These are phyloP conservation scores for Kradibia gibbosae DNA, from an alignment of 1,140 invertebrate species.

Conservation along the genomic window DNA sequence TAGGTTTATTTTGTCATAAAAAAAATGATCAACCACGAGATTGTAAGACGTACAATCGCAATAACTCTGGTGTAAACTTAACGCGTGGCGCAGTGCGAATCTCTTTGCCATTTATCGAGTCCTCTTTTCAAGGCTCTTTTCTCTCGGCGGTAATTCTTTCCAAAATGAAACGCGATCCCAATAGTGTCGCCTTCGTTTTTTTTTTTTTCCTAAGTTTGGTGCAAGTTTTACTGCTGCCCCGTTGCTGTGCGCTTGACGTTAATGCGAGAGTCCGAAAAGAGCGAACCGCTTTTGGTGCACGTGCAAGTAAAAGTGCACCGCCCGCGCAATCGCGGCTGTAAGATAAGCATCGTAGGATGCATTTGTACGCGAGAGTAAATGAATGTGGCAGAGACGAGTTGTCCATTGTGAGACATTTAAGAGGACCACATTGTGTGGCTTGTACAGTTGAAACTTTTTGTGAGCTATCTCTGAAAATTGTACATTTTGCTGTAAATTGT, in stretches of 20 bases:
- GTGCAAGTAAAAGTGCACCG: not conserved
- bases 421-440: slow-evolving; percentile 7
- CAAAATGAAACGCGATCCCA: not conserved
- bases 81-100: slow-evolving; percentile 6
- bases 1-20: not conserved
- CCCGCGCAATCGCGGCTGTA: too few species aligned
- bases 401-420: slow-evolving; percentile 25
- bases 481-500: slow-evolving; percentile 65
- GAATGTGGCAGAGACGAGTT: slow-evolving; percentile 32
- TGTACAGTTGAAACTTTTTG: slow-evolving; percentile 43
- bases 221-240: slow-evolving; percentile 38
- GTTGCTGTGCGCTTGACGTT: slow-evolving; percentile 46
- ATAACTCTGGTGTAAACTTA: slow-evolving; percentile 13
- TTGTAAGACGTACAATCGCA: slow-evolving; percentile 25
- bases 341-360: slow-evolving; percentile 5
- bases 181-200: slow-evolving; percentile 26
- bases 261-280: slow-evolving; percentile 25
- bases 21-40: slow-evolving; percentile 15
- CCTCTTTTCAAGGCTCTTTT: slow-evolving; percentile 28
- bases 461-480: slow-evolving; percentile 56
- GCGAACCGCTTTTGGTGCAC: slow-evolving; percentile 54
- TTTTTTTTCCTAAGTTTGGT: slow-evolving; percentile 45
- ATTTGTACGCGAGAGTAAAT: slow-evolving; percentile 28
- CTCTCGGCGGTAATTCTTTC: slow-evolving; percentile 23
- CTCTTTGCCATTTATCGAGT: slow-evolving; percentile 24